Conservation (phyloP, 2,113 vertebrate genomes). For the Phalacrocorax pelagicus region DNA sequence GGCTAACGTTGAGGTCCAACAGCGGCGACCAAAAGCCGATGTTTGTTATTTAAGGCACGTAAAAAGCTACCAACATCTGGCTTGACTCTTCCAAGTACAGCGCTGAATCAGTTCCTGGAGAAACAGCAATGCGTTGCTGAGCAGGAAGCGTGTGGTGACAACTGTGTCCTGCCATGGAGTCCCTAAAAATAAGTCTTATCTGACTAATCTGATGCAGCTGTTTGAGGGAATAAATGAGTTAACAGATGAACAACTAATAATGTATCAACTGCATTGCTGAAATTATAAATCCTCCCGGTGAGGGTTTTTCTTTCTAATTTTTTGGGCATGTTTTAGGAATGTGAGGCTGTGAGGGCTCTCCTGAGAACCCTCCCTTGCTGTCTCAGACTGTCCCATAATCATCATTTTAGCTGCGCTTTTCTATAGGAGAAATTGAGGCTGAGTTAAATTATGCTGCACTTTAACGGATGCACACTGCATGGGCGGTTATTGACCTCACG, state of each 20-base stretch:
- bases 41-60: background rate
- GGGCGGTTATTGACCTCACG: background rate
- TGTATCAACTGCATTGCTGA: background rate
- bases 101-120: background rate
- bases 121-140: background rate
- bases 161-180: background rate
- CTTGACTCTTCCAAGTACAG: background rate
- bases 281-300: background rate
- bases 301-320: background rate
- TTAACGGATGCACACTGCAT: fast-evolving
- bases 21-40: fast-evolving
- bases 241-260: background rate
- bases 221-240: background rate
- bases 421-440: background rate
- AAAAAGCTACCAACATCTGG: background rate
- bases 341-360: background rate
- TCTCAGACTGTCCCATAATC: background rate
- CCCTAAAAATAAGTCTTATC: background rate
- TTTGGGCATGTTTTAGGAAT: background rate
- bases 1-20: fast-evolving
- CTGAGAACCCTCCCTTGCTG: background rate
- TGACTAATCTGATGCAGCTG: background rate
- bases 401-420: background rate
- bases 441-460: background rate
- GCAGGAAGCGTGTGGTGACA: background rate